Evolutionary conservation across 2,113 vertebrate species (phyloP).

Genomic region (Nannospalax galili): DNA sequence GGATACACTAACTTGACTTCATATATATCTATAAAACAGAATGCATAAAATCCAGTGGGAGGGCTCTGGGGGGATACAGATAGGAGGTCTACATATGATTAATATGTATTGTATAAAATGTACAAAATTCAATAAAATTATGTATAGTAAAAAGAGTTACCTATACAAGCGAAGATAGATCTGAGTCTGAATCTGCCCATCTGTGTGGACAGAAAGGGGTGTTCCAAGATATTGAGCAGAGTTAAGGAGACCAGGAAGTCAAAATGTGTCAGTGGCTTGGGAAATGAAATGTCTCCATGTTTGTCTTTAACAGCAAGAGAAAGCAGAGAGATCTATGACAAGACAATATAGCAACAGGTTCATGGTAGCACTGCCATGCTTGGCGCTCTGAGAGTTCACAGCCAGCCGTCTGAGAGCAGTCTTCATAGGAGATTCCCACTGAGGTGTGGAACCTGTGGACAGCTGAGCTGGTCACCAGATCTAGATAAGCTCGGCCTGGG

Average conservation of each 20-base stretch:
- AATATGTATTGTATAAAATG: too few species aligned
- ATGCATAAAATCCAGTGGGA: too few species aligned
- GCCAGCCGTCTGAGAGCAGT: rapidly evolving
- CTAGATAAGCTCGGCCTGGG: not conserved
- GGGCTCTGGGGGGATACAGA: not conserved
- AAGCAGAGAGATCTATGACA: not conserved
- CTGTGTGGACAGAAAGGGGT: not conserved
- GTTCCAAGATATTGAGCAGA: not conserved
- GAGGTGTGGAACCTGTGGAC: too few species aligned
- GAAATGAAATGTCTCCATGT: not conserved
- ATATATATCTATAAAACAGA: too few species aligned
- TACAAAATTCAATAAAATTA: too few species aligned
- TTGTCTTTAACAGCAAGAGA: not conserved
- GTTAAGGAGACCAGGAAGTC: not conserved
- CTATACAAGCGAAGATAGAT: too few species aligned
- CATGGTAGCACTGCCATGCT: not conserved
- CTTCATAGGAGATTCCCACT: not conserved
- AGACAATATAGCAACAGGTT: not conserved
- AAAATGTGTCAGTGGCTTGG: not conserved
- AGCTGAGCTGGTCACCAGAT: not conserved
- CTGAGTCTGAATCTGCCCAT: not conserved
- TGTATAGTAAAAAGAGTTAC: too few species aligned
- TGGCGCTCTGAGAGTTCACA: rapidly evolving
- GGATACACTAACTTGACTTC: too few species aligned
- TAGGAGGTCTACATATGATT: too few species aligned